Base-by-base conservation (phyloP, 2,113 vertebrate species). In the Psophia crepitans region DNA sequence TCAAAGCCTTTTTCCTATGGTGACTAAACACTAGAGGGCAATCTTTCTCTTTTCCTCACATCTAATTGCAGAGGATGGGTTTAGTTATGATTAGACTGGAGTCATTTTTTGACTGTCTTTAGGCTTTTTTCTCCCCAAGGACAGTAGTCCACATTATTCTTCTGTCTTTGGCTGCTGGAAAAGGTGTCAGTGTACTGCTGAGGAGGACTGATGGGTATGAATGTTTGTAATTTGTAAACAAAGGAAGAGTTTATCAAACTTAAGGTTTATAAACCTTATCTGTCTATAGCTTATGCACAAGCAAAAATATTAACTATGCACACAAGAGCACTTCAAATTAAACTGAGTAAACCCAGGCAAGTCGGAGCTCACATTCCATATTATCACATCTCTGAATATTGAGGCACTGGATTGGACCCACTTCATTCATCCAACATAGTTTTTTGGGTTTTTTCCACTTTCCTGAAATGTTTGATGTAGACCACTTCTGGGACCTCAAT, bases 21-120 rank as follows among this genome's bases (percentile, higher is more conserved):
- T 69, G 32, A 60, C 15, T 73, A n/a, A 80, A 79, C 87, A 11
- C 82, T 90, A 86, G 95, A 93, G 90, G 95, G 96, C 94, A 95
- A 9, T 43, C 43, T 43, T 15, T 75, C 35, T 64, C 41, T 91
- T 68, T 61, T 81, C 21, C 48, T 85, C 27, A 5, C 6, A 4
- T 60, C 24, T 41, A n/a, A 2, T 3, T 39, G 77, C 5, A 12
- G 43, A 20, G 28, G 2, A 9, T 71, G 9, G 20, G 6, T 63
- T 93, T 65, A 30, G 8, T 76, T 83, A 17, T 12, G 16, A 22
- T 77, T 41, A 21, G 35, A 15, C 8, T 18, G 1, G 0, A 13
- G 4, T 84, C 1, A 8, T 54, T n/a, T 65, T 43, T 68, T 76
- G 0, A 2, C 11, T 57, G 2, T 37, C 2, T 44, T 49, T 21